A percentile compares a stretch with the other conserved stretches of the same genome.
Conservation (phyloP, 1,140 invertebrate genomes). For the Reticulitermes speratus region DNA sequence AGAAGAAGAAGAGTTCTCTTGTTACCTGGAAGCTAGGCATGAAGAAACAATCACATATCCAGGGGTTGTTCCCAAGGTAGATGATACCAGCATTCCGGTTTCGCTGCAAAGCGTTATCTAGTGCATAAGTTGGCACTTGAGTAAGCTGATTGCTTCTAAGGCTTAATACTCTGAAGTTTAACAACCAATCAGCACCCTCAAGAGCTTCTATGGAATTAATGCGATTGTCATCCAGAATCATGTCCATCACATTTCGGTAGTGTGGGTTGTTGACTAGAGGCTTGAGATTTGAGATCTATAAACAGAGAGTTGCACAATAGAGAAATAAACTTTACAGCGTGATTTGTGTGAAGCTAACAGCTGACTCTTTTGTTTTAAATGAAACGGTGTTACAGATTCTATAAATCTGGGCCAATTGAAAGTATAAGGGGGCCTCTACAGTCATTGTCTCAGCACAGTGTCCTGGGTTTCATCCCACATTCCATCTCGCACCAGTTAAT, state of each 20-base stretch:
- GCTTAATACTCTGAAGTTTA: slow-evolving; percentile 70
- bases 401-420: too few relatives aligned
- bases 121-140: slow-evolving; percentile 72
- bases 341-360: too few relatives aligned
- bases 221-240: slow-evolving; percentile 74
- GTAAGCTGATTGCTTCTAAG: slow-evolving; percentile 69
- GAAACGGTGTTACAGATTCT: too few relatives aligned
- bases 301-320: neutral
- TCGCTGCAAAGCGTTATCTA: slow-evolving; percentile 72
- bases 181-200: slow-evolving; percentile 75
- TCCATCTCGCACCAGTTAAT: too few relatives aligned
- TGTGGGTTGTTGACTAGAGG: slow-evolving; percentile 62
- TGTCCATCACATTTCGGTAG: slow-evolving; percentile 65
- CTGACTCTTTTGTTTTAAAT: too few relatives aligned
- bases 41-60: slow-evolving; percentile 77
- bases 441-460: too few relatives aligned
- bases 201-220: slow-evolving; percentile 67
- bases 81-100: slow-evolving; percentile 67
- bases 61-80: slow-evolving; percentile 72
- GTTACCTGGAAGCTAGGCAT: slow-evolving; percentile 70
- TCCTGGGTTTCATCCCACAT: too few relatives aligned
- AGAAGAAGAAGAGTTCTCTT: too few relatives aligned
- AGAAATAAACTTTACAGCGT: neutral
- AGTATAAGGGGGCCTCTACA: too few relatives aligned
- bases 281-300: slow-evolving; percentile 61